These are phyloP conservation scores for Stenurella melanura DNA, from an alignment of 2,888 invertebrate genomes.

Conservation along the genomic window DNA sequence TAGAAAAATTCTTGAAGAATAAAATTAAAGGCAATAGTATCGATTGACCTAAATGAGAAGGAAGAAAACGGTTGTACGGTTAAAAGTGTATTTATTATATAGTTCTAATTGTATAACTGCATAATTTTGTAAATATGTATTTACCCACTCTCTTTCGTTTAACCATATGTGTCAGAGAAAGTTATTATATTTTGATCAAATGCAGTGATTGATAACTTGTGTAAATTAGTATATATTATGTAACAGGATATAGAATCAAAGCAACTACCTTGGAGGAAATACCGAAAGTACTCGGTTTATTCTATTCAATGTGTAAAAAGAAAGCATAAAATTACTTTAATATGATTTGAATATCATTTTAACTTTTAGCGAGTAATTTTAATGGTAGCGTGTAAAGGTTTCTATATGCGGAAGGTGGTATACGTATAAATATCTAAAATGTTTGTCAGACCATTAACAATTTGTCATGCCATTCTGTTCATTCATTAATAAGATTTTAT, in stretches of 20 bases:
- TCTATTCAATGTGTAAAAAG: background rate
- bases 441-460: background rate
- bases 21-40: too few relatives aligned
- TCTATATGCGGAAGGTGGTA: background rate
- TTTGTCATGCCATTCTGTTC: conserved; percentile 3
- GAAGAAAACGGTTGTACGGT: too few relatives aligned
- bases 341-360: conserved; percentile 1
- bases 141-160: background rate
- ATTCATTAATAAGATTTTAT: background rate
- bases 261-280: conserved; percentile 1
- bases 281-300: background rate
- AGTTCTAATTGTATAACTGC: too few relatives aligned
- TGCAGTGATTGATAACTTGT: background rate
- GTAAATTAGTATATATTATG: background rate
- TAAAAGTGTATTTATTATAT: too few relatives aligned
- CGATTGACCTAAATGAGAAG: too few relatives aligned
- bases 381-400: conserved; percentile 1
- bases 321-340: background rate
- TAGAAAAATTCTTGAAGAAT: too few relatives aligned
- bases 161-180: background rate
- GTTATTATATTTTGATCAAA: background rate
- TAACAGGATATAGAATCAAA: background rate
- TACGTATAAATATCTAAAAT: background rate
- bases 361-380: background rate
- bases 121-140: background rate